A percentile compares a stretch with the other conserved stretches of the same genome.
phyloP scores from a whole-genome alignment of 2,888 invertebrate species.

The Adelphocoris suturalis region DNA sequence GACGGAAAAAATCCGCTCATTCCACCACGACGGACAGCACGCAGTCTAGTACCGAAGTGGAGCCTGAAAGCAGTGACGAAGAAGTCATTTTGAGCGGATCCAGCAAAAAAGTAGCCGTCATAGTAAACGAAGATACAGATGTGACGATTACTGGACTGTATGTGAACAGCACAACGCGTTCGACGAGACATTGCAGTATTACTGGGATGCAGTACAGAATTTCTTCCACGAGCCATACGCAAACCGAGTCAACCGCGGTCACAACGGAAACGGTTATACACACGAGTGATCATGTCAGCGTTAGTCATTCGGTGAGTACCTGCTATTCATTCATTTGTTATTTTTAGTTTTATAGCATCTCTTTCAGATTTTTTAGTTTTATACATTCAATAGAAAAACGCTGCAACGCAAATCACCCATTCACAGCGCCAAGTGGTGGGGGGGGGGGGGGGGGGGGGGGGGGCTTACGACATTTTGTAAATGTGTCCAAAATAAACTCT shows the following conservation, averaged over 20 bases:
- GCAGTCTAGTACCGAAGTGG: constrained; percentile 81
- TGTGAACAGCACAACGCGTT: constrained; percentile 87
- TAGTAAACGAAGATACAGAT: constrained; percentile 91
- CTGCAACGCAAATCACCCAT: no score
- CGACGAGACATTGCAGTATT: constrained; percentile 91
- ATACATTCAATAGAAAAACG: neutral
- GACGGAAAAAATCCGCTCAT: constrained; percentile 73
- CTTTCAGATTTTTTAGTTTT: neutral
- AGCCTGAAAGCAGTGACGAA: constrained; percentile 73
- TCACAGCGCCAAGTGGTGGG: no score
- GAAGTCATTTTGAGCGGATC: constrained; percentile 76
- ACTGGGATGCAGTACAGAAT: constrained; percentile 92
- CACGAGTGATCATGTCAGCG: constrained; percentile 77
- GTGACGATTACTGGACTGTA: constrained; percentile 93
- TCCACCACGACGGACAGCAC: constrained; percentile 79
- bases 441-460: no score
- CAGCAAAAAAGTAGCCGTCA: constrained; percentile 85
- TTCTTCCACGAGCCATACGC: constrained; percentile 91
- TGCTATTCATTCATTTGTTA: neutral
- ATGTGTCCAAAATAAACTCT: no score
- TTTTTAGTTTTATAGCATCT: neutral
- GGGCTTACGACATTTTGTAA: no score
- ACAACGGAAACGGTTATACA: constrained; percentile 76
- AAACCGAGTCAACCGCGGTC: constrained; percentile 91
- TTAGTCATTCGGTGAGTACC: constrained; percentile 72